Conservation (phyloP, 2,888 invertebrate genomes). For the Acrocera orbiculus region DNA sequence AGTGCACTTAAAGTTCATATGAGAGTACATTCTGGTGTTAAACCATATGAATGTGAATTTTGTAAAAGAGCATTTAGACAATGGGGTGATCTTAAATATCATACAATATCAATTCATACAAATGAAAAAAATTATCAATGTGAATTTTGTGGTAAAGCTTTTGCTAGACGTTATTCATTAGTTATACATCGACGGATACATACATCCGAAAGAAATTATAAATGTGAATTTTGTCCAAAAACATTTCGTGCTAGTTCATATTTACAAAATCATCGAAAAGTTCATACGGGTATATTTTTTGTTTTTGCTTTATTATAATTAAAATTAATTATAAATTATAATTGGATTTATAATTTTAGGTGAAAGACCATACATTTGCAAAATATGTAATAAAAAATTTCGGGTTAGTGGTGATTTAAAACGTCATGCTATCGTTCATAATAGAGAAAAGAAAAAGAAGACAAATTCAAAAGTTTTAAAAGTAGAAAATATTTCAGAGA, state of each 20-base stretch:
- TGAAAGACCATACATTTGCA: conserved; percentile 59
- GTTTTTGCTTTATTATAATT: too few relatives aligned
- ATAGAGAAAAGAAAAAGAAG: conserved; percentile 16
- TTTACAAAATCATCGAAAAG: conserved; percentile 63
- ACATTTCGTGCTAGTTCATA: conserved; percentile 75
- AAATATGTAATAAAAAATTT: conserved; percentile 63
- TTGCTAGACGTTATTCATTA: conserved; percentile 67
- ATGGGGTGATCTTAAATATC: conserved; percentile 79
- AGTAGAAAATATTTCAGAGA: too few relatives aligned
- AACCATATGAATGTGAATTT: conserved; percentile 60
- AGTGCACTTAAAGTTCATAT: conserved; percentile 69
- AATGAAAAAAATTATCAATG: conserved; percentile 69
- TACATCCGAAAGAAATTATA: conserved; percentile 73
- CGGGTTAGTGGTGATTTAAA: conserved; percentile 69
- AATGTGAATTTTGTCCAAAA: conserved; percentile 68
- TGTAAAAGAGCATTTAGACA: conserved; percentile 68
- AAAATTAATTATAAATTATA: neutral
- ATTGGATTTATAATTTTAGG: conserved; percentile 31
- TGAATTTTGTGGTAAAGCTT: conserved; percentile 76
- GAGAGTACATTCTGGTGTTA: conserved; percentile 66
- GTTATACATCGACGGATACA: conserved; percentile 73
- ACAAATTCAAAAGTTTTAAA: too few relatives aligned
- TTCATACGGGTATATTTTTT: conserved; percentile 50
- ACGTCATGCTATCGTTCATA: conserved; percentile 58
- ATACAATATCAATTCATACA: conserved; percentile 66